These are phyloP conservation scores for Himalopsyche tibetana DNA, from an alignment of 2,888 invertebrate genomes.

Conservation along the genomic window DNA sequence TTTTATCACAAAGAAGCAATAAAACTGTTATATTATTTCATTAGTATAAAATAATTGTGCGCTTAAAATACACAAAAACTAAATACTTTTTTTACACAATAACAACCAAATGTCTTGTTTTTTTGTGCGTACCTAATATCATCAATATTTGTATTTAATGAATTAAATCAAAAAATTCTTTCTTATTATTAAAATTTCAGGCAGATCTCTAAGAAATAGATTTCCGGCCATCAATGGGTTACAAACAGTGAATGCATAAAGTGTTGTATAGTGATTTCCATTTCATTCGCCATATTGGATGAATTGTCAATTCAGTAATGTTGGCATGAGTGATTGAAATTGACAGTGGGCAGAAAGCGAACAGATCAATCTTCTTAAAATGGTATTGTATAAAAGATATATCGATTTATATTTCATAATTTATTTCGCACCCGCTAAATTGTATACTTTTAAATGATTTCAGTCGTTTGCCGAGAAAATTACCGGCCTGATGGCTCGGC, in stretches of 20 bases:
- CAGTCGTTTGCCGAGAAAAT: constrained; percentile 89
- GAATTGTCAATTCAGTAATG: constrained; percentile 49
- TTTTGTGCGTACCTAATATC: too few relatives aligned
- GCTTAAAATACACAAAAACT: too few relatives aligned
- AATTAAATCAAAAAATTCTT: too few relatives aligned
- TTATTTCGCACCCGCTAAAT: neutral
- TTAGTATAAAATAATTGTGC: too few relatives aligned
- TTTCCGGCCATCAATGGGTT: neutral
- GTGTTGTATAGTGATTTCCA: neutral
- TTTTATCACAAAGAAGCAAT: too few relatives aligned
- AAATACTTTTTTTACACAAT: too few relatives aligned
- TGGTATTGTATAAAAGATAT: constrained; percentile 44
- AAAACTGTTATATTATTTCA: too few relatives aligned
- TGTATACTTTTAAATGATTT: constrained; percentile 59
- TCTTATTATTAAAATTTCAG: too few relatives aligned
- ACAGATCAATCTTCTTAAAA: constrained; percentile 58
- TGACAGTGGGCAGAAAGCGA: constrained; percentile 55
- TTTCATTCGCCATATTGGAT: constrained; percentile 28
- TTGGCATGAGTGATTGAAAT: constrained; percentile 53
- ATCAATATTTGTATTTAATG: too few relatives aligned
- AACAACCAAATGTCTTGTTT: too few relatives aligned
- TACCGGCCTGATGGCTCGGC: constrained; percentile 86
- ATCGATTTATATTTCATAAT: neutral
- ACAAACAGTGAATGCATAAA: too few relatives aligned
- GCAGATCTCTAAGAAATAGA: too few relatives aligned